phyloP scores from a whole-genome alignment of 2,888 invertebrate species.

The Xestia rhomboidea region DNA sequence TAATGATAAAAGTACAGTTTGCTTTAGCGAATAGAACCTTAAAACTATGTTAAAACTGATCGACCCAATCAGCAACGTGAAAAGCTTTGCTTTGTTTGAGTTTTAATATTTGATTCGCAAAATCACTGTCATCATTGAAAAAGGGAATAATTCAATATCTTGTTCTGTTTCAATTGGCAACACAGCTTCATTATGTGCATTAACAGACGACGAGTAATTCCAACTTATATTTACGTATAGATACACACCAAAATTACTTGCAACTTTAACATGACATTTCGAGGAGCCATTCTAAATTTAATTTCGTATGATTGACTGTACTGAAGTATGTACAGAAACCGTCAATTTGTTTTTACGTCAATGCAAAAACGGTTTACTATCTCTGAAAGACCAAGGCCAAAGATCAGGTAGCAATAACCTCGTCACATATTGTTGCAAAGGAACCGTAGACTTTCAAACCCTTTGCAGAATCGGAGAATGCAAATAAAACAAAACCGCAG shows the following conservation, averaged over 20 bases:
- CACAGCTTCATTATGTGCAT: slow-evolving; percentile 8
- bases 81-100: neutral
- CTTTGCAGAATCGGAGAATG: slow-evolving; percentile 61
- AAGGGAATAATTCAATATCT: neutral
- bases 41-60: too few relatives aligned
- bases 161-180: neutral
- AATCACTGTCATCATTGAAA: neutral
- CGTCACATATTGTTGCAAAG: slow-evolving; percentile 42
- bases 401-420: slow-evolving; percentile 53
- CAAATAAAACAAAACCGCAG: slow-evolving; percentile 66
- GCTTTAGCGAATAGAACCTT: too few relatives aligned
- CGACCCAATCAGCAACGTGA: neutral
- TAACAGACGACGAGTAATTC: neutral
- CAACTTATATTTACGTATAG: slow-evolving; percentile 10
- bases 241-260: slow-evolving; percentile 29
- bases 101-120: neutral
- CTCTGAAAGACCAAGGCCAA: slow-evolving; percentile 27
- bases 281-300: slow-evolving; percentile 33
- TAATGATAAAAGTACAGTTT: too few relatives aligned
- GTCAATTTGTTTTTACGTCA: neutral
- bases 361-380: slow-evolving; percentile 31
- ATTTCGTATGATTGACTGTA: slow-evolving; percentile 15
- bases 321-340: neutral
- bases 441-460: slow-evolving; percentile 50
- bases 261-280: slow-evolving; percentile 36